These are phyloP conservation scores for Azemiops feae DNA, from an alignment of 2,113 vertebrate genomes.

Conservation along the genomic window DNA sequence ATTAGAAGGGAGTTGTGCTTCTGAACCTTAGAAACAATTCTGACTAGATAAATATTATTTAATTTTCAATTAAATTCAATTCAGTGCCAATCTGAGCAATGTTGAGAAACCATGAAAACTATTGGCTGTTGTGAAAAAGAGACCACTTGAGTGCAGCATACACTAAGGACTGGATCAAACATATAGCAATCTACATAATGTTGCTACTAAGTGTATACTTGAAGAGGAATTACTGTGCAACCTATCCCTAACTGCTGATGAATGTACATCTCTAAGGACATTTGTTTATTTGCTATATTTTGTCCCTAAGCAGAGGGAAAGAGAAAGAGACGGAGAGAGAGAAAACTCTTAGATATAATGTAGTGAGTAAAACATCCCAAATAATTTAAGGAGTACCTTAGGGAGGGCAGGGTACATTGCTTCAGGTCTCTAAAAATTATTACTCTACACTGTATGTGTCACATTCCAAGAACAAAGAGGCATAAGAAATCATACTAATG, in stretches of 20 bases:
- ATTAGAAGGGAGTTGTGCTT: conserved; percentile 4
- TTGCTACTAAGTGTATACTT: background rate
- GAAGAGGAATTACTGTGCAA: background rate
- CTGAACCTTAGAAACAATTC: background rate
- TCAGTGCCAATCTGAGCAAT: background rate
- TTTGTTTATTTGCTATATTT: background rate
- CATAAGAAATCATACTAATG: background rate
- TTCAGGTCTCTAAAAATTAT: background rate
- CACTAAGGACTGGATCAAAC: background rate
- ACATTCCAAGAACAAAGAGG: background rate
- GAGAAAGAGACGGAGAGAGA: background rate
- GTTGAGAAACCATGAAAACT: background rate
- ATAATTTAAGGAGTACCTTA: background rate
- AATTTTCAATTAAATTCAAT: background rate
- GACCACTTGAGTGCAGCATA: background rate
- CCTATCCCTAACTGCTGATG: background rate
- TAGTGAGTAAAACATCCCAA: background rate
- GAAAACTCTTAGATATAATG: background rate
- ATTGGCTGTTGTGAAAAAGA: background rate
- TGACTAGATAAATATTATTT: background rate
- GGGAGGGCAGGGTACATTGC: background rate
- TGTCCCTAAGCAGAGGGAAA: background rate
- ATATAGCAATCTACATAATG: background rate
- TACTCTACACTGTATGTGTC: background rate
- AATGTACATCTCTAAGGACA: background rate